Conservation (phyloP, 2,113 vertebrate genomes). For the Accipiter cooperii region DNA sequence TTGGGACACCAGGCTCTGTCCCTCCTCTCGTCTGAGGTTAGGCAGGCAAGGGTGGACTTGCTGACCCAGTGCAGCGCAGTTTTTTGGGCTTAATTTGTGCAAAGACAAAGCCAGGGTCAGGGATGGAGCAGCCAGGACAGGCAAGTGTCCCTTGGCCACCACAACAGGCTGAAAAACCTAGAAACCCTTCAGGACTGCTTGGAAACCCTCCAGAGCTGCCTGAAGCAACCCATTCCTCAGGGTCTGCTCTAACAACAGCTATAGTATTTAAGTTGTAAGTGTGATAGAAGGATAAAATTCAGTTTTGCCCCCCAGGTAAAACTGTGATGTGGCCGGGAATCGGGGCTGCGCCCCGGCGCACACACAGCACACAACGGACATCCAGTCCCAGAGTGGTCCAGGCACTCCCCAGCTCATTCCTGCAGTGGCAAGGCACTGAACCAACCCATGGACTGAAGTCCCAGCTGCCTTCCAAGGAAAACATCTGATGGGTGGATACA, state of each 20-base stretch:
- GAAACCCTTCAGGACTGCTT: background rate
- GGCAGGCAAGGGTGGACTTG: background rate
- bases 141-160: background rate
- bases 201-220: background rate
- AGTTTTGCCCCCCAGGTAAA: background rate
- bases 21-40: background rate
- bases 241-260: background rate
- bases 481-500: background rate
- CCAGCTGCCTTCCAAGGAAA: background rate
- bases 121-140: background rate
- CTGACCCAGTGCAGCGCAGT: background rate
- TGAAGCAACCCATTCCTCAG: background rate
- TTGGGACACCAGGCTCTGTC: background rate
- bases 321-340: background rate
- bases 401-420: background rate
- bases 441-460: background rate
- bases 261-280: background rate
- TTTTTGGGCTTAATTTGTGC: background rate
- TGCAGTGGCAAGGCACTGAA: background rate
- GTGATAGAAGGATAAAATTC: background rate
- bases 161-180: background rate
- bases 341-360: background rate
- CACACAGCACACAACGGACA: fast-evolving
- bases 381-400: background rate
- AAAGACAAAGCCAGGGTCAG: background rate